These are phyloP conservation scores for Leptopterna dolabrata DNA, from an alignment of 2,888 invertebrate genomes.

Conservation along the genomic window DNA sequence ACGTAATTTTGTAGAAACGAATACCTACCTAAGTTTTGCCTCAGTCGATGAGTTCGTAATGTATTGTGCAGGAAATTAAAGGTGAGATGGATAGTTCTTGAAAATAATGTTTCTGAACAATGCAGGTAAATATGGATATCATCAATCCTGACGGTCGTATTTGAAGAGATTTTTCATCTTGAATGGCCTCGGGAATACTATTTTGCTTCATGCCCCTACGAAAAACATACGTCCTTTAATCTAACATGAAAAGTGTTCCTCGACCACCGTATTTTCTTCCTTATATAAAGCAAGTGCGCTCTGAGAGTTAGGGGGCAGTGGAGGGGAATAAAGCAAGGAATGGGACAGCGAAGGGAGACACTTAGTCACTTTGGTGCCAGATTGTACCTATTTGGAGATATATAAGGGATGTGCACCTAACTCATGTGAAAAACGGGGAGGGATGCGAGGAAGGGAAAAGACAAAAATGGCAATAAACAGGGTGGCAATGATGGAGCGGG, in stretches of 20 bases:
- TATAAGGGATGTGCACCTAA: slow-evolving; percentile 55
- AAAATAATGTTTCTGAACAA: not conserved
- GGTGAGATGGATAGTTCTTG: not conserved
- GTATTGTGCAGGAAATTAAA: too few relatives aligned
- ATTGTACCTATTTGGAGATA: slow-evolving; percentile 56
- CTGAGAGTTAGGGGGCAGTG: not conserved
- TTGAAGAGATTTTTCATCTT: not conserved
- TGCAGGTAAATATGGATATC: not conserved
- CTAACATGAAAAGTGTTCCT: not conserved
- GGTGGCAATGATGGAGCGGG: slow-evolving; percentile 43
- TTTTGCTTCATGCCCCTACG: not conserved
- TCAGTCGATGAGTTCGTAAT: too few relatives aligned
- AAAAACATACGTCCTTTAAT: slow-evolving; percentile 32
- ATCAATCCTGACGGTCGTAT: not conserved
- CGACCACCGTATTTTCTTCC: slow-evolving; percentile 32
- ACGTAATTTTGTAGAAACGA: too few relatives aligned
- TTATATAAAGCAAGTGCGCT: slow-evolving; percentile 14
- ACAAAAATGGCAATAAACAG: slow-evolving; percentile 56
- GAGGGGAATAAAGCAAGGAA: slow-evolving; percentile 12
- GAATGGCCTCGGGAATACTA: not conserved
- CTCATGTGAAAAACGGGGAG: slow-evolving; percentile 48
- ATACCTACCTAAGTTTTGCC: too few relatives aligned
- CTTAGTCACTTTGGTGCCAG: slow-evolving; percentile 49
- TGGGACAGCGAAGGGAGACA: not conserved
- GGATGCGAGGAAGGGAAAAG: slow-evolving; percentile 25